These are phyloP conservation scores for Okapia johnstoni DNA, from an alignment of 2,113 vertebrate genomes.

Conservation along the genomic window DNA sequence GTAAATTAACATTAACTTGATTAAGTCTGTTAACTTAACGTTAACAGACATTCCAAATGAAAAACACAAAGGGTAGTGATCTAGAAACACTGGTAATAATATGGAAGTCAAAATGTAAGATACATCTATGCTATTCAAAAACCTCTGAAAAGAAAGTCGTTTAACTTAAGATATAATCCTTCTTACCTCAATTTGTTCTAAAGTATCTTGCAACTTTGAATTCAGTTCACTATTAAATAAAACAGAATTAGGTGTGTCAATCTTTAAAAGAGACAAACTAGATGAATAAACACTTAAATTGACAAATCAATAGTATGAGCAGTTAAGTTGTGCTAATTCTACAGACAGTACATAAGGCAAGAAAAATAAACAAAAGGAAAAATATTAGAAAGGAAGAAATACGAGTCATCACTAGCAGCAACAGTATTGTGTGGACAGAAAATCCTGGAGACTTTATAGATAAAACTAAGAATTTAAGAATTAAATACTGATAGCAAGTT, in stretches of 20 bases:
- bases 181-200: constrained; percentile 98
- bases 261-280: constrained; percentile 1
- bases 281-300: not conserved
- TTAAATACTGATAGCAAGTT: not conserved
- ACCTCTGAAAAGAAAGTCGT: not conserved
- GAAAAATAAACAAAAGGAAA: not conserved
- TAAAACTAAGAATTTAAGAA: not conserved
- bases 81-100: not conserved
- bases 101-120: not conserved
- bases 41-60: not conserved
- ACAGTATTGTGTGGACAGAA: not conserved
- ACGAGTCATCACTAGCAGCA: not conserved
- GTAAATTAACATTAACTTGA: not conserved
- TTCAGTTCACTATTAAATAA: constrained; percentile 90
- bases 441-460: not conserved
- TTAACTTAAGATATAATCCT: not conserved
- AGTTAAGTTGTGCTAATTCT: not conserved
- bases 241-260: constrained; percentile 25
- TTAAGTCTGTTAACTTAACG: not conserved
- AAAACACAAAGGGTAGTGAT: not conserved
- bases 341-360: not conserved
- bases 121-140: not conserved
- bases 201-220: constrained; percentile 98
- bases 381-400: not conserved
- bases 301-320: not conserved